Conservation (phyloP, 92 coral and sea anemone species). For the Epizoanthus stellaris region DNA sequence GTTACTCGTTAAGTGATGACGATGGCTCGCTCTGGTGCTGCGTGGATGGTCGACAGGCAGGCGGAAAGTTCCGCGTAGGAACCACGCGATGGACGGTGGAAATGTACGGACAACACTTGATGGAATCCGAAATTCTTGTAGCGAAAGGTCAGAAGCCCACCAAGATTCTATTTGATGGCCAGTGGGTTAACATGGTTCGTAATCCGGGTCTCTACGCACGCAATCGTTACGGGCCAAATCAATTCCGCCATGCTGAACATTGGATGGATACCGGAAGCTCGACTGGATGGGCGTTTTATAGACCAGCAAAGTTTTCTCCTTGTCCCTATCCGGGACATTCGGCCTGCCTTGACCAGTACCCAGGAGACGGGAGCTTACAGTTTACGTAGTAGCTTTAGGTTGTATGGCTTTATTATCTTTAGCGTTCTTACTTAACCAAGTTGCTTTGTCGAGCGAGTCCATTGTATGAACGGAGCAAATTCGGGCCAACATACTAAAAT, state of each 20-base stretch:
- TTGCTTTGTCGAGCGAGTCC: no score
- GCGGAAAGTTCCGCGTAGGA: slow-evolving; percentile 86
- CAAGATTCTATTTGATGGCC: slow-evolving; percentile 89
- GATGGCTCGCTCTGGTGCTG: slow-evolving; percentile 93
- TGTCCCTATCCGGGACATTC: slow-evolving; percentile 89
- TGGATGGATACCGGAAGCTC: slow-evolving; percentile 91
- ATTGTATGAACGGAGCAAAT: no score
- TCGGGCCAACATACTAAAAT: no score
- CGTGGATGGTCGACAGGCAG: slow-evolving; percentile 94
- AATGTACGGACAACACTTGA: slow-evolving; percentile 93
- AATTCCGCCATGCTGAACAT: slow-evolving; percentile 91
- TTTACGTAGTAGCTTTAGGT: slow-evolving; percentile 39
- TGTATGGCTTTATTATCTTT: background rate
- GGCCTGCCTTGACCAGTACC: slow-evolving; percentile 89
- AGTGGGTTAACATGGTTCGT: slow-evolving; percentile 93
- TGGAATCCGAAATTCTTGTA: slow-evolving; percentile 95
- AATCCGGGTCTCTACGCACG: slow-evolving; percentile 98
- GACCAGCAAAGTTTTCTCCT: slow-evolving; percentile 68
- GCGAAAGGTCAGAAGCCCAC: slow-evolving; percentile 92
- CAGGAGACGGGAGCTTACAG: slow-evolving; percentile 93
- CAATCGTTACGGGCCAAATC: slow-evolving; percentile 90
- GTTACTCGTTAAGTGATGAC: slow-evolving; percentile 73
- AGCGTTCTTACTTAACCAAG: no score
- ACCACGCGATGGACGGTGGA: slow-evolving; percentile 87
- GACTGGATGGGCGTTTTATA: slow-evolving; percentile 92